Conservation (phyloP, 2,888 invertebrate genomes). For the Amblyjoppa fuscipennis region DNA sequence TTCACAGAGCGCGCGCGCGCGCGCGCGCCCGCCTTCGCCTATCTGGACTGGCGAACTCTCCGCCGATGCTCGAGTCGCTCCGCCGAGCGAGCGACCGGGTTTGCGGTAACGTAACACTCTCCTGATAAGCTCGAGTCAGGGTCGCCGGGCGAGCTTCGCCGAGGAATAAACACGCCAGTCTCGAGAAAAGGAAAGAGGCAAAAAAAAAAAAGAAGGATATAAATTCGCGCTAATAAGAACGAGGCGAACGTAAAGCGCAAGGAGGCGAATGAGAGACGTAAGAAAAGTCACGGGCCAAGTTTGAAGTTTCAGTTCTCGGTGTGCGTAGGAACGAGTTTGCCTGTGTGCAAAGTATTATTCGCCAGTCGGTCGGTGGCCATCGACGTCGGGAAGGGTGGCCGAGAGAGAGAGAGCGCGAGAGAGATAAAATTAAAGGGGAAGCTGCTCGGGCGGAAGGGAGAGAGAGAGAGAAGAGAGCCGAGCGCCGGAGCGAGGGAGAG, state of each 20-base stretch:
- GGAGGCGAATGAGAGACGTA: constrained; percentile 42
- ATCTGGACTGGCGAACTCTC: constrained; percentile 37
- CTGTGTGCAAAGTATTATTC: constrained; percentile 45
- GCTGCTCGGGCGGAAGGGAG: constrained; percentile 68
- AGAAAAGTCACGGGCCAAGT: constrained; percentile 33
- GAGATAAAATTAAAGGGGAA: constrained; percentile 73
- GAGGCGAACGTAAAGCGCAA: constrained; percentile 52
- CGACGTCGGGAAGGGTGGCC: constrained; percentile 58
- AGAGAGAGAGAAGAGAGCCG: constrained; percentile 64
- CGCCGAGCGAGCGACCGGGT: background rate
- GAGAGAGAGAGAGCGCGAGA: constrained; percentile 52
- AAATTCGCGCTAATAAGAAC: constrained; percentile 45
- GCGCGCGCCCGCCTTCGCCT: background rate
- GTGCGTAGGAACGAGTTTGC: background rate
- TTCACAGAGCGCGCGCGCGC: background rate
- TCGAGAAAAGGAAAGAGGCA: background rate
- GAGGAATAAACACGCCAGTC: background rate
- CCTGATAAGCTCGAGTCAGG: constrained; percentile 54
- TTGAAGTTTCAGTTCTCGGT: constrained; percentile 15
- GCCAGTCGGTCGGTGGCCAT: constrained; percentile 57
- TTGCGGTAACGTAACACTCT: constrained; percentile 36
- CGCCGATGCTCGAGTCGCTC: background rate
- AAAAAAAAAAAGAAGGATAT: constrained; percentile 66
- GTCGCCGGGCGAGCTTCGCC: constrained; percentile 13
- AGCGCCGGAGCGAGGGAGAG: constrained; percentile 51